Percentiles rank a stretch among this genome's conserved stretches.
These are phyloP conservation scores for Papilio xuthus DNA, from an alignment of 1,140 invertebrate species.

Conservation along the genomic window DNA sequence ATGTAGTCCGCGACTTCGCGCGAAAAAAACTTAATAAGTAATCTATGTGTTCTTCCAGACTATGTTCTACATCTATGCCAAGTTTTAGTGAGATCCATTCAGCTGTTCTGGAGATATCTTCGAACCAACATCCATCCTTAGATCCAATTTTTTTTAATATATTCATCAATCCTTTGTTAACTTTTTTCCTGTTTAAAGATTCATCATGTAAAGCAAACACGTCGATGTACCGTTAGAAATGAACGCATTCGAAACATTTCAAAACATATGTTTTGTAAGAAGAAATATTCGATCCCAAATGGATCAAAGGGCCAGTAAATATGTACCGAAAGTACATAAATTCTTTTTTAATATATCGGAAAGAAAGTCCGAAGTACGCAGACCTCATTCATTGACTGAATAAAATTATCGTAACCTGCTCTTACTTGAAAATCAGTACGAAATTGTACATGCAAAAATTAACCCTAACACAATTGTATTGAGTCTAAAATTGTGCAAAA, in stretches of 20 bases:
- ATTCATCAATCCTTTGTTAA: no score
- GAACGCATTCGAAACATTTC: not conserved
- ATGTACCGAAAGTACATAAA: constrained; percentile 3
- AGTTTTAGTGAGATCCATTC: no score
- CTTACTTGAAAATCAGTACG: not conserved
- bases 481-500: constrained; percentile 7
- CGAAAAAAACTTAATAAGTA: no score
- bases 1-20: no score
- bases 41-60: no score
- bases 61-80: no score
- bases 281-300: not conserved
- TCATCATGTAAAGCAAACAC: no score
- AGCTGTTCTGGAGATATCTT: no score
- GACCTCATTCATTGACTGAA: constrained; percentile 30
- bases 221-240: not conserved
- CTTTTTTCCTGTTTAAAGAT: no score
- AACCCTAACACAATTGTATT: not conserved
- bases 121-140: no score
- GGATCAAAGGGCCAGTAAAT: constrained; percentile 14
- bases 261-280: not conserved
- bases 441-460: not conserved
- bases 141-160: no score
- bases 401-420: constrained; percentile 23
- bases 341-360: constrained; percentile 19
- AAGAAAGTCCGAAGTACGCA: constrained; percentile 29